phyloP scores from a whole-genome alignment of 2,797 vertebrate species.

The Pelodytes ibericus region DNA sequence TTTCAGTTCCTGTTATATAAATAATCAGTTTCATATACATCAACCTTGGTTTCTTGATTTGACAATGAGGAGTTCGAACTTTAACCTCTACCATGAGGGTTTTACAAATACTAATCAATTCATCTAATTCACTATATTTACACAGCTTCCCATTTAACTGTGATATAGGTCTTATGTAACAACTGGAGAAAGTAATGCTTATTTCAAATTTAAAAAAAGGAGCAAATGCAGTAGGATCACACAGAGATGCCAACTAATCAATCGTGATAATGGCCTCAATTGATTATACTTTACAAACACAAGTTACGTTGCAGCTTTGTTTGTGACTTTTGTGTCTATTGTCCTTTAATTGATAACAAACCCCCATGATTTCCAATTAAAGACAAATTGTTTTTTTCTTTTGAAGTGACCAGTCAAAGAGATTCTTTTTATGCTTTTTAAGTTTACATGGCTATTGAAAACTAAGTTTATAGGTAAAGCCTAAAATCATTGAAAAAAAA shows the following conservation, averaged over 20 bases:
- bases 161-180: background rate
- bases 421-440: too few relatives aligned
- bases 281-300: constrained; percentile 15
- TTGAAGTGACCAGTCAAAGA: constrained; percentile 18
- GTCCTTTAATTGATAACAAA: constrained; percentile 7
- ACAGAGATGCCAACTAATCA: constrained; percentile 4
- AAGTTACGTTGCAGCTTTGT: background rate
- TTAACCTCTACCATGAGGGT: constrained; percentile 5
- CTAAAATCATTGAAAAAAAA: background rate
- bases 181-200: background rate
- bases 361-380: constrained; percentile 16
- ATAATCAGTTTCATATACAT: background rate
- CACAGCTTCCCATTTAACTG: background rate
- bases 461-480: background rate
- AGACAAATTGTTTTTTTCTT: constrained; percentile 3
- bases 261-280: background rate
- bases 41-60: background rate
- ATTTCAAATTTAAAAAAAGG: background rate
- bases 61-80: constrained; percentile 7
- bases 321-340: constrained; percentile 15
- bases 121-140: constrained; percentile 2
- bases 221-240: background rate
- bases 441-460: too few relatives aligned
- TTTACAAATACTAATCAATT: background rate
- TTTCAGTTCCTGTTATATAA: background rate